Evolutionary conservation across 64 coral and sea anemone species (phyloP), one percentile per base, ranked within the genome.

Genomic region (Pocillopora damicornis): DNA sequence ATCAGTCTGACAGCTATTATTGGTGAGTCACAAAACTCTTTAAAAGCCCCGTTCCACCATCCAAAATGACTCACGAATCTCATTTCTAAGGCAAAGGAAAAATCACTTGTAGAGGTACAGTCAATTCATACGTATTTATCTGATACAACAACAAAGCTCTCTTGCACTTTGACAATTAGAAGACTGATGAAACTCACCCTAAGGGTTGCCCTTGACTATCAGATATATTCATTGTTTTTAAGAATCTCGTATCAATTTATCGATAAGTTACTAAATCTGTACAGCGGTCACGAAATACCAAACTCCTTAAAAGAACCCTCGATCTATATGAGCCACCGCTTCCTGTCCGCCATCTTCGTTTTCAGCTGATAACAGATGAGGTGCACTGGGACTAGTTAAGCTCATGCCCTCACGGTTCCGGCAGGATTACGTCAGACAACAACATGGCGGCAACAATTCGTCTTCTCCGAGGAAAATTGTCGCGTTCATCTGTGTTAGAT

Each of bases 321-420:
- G 30, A 30, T 30, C 30, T 30, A 30, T 30, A 0, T 30, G 0
- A 30, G 30, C 17, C 14, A 9, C 12, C 36, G 38, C 61, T 12
- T 1, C 11, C 42, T 37, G 59, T 80, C 79, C 68, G 69, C 88
- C 88, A 90, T 90, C 60, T 90, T 90, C 75, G 63, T 51, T 89
- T 89, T 63, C 34, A 16, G 58, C 8, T 35, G 25, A 34, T 35
- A 77, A 10, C 1, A 77, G 56, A 81, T 7, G 78, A 16, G 22
- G 37, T 25, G 18, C 4, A 72, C 34, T 62, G 16, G 13, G n/a
- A 90, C 79, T 81, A 23, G 11, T 15, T 20, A 5, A 59, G 42
- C 68, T 79, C 88, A 90, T 64, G 82, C 78, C 73, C 35, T 63
- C 58, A n/a, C 56, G 87, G 22, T 9, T 20, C 37, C 22, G 0